Evolutionary conservation across 2,797 vertebrate genomes (phyloP).

Genomic region (Cottoperca gobio): DNA sequence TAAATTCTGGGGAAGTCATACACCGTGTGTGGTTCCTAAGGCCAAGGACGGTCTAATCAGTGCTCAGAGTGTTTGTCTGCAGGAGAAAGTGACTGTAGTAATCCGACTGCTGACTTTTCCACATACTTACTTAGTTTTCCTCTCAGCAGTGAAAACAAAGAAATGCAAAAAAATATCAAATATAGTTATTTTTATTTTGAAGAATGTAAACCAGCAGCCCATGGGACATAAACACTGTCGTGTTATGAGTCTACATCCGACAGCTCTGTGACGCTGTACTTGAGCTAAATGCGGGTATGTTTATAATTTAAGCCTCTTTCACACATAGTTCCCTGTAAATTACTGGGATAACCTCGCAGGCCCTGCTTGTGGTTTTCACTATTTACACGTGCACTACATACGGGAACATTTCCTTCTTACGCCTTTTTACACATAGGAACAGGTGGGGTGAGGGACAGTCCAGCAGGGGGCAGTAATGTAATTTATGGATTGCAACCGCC

Average conservation of each 20-base stretch:
- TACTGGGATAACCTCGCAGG: too few species aligned
- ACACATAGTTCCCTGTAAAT: too few species aligned
- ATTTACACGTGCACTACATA: too few species aligned
- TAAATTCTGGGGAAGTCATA: neutral
- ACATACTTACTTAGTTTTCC: neutral
- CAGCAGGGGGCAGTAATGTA: too few species aligned
- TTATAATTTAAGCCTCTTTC: neutral
- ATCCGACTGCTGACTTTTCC: neutral
- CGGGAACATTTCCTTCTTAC: too few species aligned
- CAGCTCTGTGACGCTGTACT: neutral
- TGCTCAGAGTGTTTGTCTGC: slow-evolving; percentile 11
- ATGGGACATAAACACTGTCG: neutral
- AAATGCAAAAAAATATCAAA: neutral
- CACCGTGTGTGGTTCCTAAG: neutral
- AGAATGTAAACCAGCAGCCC: too few species aligned
- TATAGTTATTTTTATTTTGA: neutral
- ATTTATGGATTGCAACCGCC: too few species aligned
- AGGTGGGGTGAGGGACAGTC: too few species aligned
- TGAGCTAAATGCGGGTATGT: neutral
- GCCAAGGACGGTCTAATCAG: neutral
- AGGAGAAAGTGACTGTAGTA: neutral
- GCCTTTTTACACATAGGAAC: too few species aligned
- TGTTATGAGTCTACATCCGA: neutral
- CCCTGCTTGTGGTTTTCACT: too few species aligned
- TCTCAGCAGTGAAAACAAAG: neutral